Conservation (phyloP, 2,797 vertebrate genomes). For the Anguilla megastoma region DNA sequence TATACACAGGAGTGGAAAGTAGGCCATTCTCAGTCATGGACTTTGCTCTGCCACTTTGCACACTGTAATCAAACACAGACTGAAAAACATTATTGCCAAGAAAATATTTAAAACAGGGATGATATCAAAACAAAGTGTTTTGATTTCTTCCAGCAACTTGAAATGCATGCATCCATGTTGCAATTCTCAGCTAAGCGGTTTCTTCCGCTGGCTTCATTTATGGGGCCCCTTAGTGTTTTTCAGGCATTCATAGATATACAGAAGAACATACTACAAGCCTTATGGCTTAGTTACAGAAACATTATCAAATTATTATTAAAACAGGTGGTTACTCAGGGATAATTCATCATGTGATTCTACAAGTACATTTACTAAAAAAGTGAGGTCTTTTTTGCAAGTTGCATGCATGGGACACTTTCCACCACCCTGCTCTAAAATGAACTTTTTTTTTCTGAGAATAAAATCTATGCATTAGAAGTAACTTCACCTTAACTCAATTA, state of each 20-base stretch:
- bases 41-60: not conserved
- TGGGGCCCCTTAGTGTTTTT: not conserved
- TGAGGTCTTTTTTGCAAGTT: not conserved
- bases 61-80: slow-evolving; percentile 9
- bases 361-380: not conserved
- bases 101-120: slow-evolving; percentile 3
- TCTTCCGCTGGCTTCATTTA: not conserved
- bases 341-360: not conserved
- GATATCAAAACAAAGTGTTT: not conserved
- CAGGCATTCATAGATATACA: not conserved
- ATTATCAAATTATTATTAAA: not conserved
- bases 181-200: not conserved
- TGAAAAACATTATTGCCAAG: not conserved
- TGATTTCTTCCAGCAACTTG: not conserved
- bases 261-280: not conserved
- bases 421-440: not conserved
- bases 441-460: not conserved
- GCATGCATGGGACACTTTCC: too few relatives aligned
- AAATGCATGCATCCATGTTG: not conserved
- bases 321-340: not conserved
- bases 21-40: not conserved
- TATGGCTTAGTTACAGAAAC: not conserved
- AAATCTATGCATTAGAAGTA: not conserved
- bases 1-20: not conserved
- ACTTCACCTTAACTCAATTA: not conserved